phyloP scores from a whole-genome alignment of 1,140 invertebrate genomes.

The Dufourea novaeangliae region DNA sequence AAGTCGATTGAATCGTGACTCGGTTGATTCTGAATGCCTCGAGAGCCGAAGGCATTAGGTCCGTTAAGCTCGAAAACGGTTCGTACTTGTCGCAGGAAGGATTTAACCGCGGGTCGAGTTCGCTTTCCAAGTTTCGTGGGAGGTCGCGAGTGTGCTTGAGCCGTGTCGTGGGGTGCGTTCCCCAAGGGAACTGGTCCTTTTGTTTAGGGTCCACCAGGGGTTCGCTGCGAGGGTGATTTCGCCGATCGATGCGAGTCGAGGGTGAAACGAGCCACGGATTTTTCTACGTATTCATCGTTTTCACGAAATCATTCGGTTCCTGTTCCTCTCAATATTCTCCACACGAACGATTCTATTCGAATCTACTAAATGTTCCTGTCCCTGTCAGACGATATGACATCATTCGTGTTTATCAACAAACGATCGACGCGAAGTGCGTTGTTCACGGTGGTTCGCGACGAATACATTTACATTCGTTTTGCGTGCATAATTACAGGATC shows the following conservation, averaged over 20 bases:
- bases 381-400: not conserved
- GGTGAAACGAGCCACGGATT: constrained; percentile 15
- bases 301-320: not conserved
- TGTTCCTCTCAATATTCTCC: not conserved
- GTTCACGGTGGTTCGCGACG: not conserved
- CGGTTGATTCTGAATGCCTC: not conserved
- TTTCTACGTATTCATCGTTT: not conserved
- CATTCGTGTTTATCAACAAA: not conserved
- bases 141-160: not conserved
- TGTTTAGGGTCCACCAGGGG: constrained; percentile 7
- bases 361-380: too few relatives aligned
- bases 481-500: not conserved
- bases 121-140: not conserved
- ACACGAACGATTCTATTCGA: not conserved
- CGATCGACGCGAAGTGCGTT: not conserved
- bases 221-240: constrained; percentile 34
- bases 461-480: constrained; percentile 20
- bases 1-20: not conserved
- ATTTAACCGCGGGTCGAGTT: not conserved
- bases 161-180: constrained; percentile 31
- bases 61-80: not conserved
- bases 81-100: too few relatives aligned
- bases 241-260: constrained; percentile 36
- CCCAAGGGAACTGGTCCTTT: constrained; percentile 8
- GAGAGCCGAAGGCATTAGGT: not conserved